Evolutionary conservation across 2,797 vertebrate species (phyloP), one percentile per base, ranked within the genome.

Genomic region (Platyrinchus mystaceus): DNA sequence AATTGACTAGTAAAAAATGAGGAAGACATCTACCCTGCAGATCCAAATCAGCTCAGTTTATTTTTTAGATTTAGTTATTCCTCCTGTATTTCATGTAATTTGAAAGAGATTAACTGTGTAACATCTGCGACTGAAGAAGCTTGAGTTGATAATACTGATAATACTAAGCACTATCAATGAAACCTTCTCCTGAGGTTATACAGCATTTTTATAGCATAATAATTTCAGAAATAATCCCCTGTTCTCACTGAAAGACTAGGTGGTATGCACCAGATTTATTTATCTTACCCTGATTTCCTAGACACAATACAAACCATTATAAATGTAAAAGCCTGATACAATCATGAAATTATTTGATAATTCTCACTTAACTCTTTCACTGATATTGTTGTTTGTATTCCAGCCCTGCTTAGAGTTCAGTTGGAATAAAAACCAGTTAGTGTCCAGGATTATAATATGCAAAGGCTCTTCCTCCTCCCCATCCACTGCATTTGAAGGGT

Each of bases 21-120:
- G 19, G 69, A 80, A 58, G n/a, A 44, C 3, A 43, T 68, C 37
- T 91, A 60, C 67, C 63, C 59, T 1, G 15, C 20, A 88, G 85
- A 75, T 59, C n/a, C 62, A 69, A 91, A 85, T 32, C 66, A 89
- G 7, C 12, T 39, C 36, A 30, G 43, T 47, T 39, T 7, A 50
- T 71, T 85, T 94, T 87, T 86, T 43, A 93, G 75, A 94, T 26
- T 10, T 70, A 92, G 69, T 41, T 89, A 41, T 78, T 93, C 36
- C 13, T 91, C 49, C 32, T 0, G 0, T 39, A 55, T 43, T 55
- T 59, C 10, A 9, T 10, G 13, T 62, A 86, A 90, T 76, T 93
- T 84, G 77, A 86, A 86, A 75, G 53, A 69, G 16, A 88, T 78
- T 22, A 60, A 64, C 20, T 6, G 4, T 34, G 39, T 58, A 41